A percentile compares a stretch with the other conserved stretches of the same genome.
Evolutionary conservation across 1,140 invertebrate species (phyloP).

Genomic region (Caenorhabditis inopinata): DNA sequence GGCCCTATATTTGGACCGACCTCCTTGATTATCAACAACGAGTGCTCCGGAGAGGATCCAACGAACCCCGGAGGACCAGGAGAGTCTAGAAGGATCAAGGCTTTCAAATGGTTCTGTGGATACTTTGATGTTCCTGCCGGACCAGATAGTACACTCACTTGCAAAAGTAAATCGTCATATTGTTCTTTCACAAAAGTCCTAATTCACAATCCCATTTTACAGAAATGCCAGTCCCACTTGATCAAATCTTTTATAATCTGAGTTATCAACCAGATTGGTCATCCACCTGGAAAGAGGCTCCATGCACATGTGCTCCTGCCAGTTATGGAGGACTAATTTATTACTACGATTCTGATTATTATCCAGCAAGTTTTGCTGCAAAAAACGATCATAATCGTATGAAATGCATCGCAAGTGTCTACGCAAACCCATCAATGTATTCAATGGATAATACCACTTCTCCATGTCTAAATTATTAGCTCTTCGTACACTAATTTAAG

Average conservation of each 20-base stretch:
- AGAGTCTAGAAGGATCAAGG: constrained; percentile 61
- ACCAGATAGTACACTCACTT: constrained; percentile 50
- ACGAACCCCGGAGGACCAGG: constrained; percentile 55
- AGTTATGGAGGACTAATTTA: constrained; percentile 42
- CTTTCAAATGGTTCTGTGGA: constrained; percentile 64
- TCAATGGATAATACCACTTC: constrained; percentile 36
- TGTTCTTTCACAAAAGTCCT: too few relatives aligned
- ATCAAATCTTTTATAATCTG: constrained; percentile 41
- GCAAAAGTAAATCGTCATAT: constrained; percentile 57
- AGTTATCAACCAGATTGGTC: constrained; percentile 54
- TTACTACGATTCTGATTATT: constrained; percentile 51
- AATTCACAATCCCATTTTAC: neutral
- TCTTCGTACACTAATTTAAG: neutral
- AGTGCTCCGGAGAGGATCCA: constrained; percentile 61
- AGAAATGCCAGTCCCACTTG: constrained; percentile 46
- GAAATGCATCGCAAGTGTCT: constrained; percentile 45
- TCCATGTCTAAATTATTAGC: constrained; percentile 47
- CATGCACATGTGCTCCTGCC: constrained; percentile 54
- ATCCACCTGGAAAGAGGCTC: constrained; percentile 49
- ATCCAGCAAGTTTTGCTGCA: constrained; percentile 47
- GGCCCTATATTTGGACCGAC: constrained; percentile 65
- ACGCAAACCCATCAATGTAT: constrained; percentile 51
- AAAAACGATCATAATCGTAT: constrained; percentile 45
- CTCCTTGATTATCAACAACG: constrained; percentile 63
- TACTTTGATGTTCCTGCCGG: constrained; percentile 59